A percentile compares a stretch with the other conserved stretches of the same genome.
Evolutionary conservation across 2,113 vertebrate species (phyloP).

Genomic region (Harpagus bidentatus): DNA sequence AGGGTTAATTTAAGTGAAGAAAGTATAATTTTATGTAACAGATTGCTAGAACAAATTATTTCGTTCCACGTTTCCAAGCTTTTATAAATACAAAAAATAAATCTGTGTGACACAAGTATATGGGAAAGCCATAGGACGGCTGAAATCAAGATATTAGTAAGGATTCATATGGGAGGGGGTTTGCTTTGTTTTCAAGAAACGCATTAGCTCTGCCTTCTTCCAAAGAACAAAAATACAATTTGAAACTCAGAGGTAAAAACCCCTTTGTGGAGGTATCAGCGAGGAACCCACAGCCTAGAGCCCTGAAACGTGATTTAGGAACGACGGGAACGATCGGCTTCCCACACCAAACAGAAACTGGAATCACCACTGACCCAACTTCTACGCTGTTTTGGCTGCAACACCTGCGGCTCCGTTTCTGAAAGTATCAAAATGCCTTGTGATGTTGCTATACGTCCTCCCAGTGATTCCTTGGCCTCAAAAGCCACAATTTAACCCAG

Average conservation of each 20-base stretch:
- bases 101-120: neutral
- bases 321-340: rapidly evolving
- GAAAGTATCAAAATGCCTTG: neutral
- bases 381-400: rapidly evolving
- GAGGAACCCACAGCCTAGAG: neutral
- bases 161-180: neutral
- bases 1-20: neutral
- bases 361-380: neutral
- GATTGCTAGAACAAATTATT: neutral
- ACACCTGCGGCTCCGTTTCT: neutral
- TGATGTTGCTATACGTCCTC: neutral
- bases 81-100: neutral
- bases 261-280: neutral
- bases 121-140: neutral
- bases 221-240: neutral
- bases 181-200: neutral
- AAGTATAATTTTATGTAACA: neutral
- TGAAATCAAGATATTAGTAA: neutral
- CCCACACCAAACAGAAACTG: neutral
- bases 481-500: neutral
- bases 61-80: neutral
- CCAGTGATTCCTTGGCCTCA: neutral
- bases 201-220: neutral
- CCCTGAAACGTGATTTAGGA: neutral
- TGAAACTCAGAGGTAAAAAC: neutral